Evolutionary conservation across 1,140 invertebrate species (phyloP), one percentile per base, ranked within the genome.

Genomic region (Acyrthosiphon pisum): DNA sequence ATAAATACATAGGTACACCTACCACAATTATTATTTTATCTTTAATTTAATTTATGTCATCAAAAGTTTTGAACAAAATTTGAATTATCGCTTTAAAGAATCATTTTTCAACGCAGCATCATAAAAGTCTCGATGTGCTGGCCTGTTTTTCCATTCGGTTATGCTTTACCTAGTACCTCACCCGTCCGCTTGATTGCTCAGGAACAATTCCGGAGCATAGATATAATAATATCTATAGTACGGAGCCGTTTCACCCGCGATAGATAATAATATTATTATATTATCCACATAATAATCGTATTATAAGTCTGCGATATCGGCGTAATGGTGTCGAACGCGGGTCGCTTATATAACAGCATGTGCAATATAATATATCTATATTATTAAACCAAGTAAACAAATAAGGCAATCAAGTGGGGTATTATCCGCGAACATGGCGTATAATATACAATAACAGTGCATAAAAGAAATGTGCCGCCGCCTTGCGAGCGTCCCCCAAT

Each of bases 331-430:
- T 76, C 30, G 60, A 76, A 35, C 60, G 60, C n/a, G 60, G 60
- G 14, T 76, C n/a, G 60, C n/a, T 76, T 76, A 76, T n/a, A 76
- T n/a, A n/a, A 22, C 14, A 76, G 30, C 60, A 76, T 76, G 60
- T 76, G 60, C 30, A 76, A n/a, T 76, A 76, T 18, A 53, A 46
- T 50, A 30, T 76, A 86, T 86, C 8, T 84, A 23, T 84, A 44
- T 86, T 44, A 86, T 44, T 14, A 86, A 86, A 86, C 83, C 23
- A 22, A 86, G 83, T 86, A 86, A 86, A 44, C 37, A 86, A 86
- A 86, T 41, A 41, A 86, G 37, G 83, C 83, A 86, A 86, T 86
- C 83, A 86, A 86, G 37, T 44, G 11, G 83, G 83, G 37, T 86
- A 86, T 86, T 86, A 86, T 86, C 37, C 37, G 37, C 41, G 37